Evolutionary conservation across 30 jellyfish, hydroid and myxozoan species (phyloP), one percentile per base, ranked within the genome.

Genomic region (Aurelia sp.): DNA sequence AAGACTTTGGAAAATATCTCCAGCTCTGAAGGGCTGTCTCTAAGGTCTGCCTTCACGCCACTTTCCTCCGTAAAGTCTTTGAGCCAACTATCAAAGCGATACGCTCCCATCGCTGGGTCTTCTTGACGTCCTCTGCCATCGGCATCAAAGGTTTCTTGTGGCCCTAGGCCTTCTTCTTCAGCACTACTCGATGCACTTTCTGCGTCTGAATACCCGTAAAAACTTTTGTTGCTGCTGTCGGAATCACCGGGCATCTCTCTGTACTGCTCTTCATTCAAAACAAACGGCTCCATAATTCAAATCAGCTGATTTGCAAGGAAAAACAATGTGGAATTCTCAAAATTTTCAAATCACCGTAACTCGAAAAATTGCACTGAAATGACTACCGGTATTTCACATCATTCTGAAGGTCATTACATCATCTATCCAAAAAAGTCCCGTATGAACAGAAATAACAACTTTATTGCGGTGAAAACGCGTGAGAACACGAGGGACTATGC

Each of bases 1-100:
- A 72, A 72, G 70, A 72, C 83, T 72, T 35, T 72, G 13, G 41
- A 17, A 24, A 72, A 72, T 35, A 72, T 48, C n/a, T 72, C 83
- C 20, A 58, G 67, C 67, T 58, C 27, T 15, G 67, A 58, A 20
- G 67, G 67, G 67, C 27, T 58, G 21, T 58, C 13, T 58, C 67
- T 15, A 58, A 58, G 27, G 27, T 58, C 22, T 15, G 67, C 67
- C 21, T 15, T 17, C 22, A 47, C 77, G 12, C 78, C 70, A 24
- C 40, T 72, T 47, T 35, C 27, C 12, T 72, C 83, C 47, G 33
- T 6, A 11, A 72, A 72, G 10, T 72, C 67, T 48, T 72, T 8
- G 21, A 72, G 83, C 83, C 83, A 72, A 11, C 27, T 15, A 15
- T 17, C 52, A 21, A 3, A 72, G 67, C 40, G 20, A 72, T 30